These are phyloP conservation scores for Semotilus atromaculatus DNA, from an alignment of 2,797 vertebrate species.

Conservation along the genomic window DNA sequence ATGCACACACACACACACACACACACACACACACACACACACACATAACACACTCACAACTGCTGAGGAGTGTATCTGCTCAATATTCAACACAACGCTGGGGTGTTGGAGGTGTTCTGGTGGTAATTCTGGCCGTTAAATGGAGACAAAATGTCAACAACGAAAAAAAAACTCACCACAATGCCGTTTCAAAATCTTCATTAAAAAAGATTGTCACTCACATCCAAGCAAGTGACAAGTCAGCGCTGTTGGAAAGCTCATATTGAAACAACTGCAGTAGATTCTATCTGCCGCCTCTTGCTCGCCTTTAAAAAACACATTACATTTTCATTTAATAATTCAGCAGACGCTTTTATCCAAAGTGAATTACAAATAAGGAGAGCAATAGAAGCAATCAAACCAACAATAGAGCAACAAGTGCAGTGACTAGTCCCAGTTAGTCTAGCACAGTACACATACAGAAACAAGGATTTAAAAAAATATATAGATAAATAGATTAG, in stretches of 20 bases:
- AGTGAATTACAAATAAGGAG: too few relatives aligned
- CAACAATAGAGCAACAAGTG: too few relatives aligned
- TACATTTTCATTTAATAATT: too few relatives aligned
- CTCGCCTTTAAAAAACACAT: not conserved
- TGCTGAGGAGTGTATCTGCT: not conserved
- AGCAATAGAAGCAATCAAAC: too few relatives aligned
- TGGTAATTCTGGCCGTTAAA: not conserved
- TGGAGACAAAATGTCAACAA: not conserved
- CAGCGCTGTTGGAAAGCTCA: constrained; percentile 6
- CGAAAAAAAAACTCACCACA: not conserved
- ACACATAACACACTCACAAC: not conserved
- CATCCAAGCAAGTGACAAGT: not conserved
- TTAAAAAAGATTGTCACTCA: not conserved
- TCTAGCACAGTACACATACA: too few relatives aligned
- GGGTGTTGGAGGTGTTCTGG: not conserved
- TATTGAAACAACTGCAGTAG: constrained; percentile 5
- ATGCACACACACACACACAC: not conserved
- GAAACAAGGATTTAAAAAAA: too few relatives aligned
- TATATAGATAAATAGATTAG: too few relatives aligned
- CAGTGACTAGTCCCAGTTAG: too few relatives aligned
- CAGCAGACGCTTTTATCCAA: too few relatives aligned
- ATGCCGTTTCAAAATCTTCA: not conserved
- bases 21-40: constrained; percentile 1
- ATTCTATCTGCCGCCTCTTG: not conserved
- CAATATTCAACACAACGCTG: not conserved